phyloP scores from a whole-genome alignment of 2,888 invertebrate genomes.

The Resseliella maxima region DNA sequence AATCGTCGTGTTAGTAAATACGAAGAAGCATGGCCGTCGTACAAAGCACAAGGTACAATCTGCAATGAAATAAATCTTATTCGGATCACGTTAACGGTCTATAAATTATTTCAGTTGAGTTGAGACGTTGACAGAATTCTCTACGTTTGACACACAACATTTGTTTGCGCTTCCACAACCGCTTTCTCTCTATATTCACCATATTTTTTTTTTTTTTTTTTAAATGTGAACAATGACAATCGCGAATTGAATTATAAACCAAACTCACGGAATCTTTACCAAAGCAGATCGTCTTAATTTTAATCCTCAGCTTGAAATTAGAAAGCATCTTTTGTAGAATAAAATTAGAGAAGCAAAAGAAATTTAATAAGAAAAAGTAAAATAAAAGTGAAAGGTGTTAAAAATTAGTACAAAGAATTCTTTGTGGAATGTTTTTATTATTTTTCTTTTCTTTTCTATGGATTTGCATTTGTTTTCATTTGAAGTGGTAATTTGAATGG shows the following conservation, averaged over 20 bases:
- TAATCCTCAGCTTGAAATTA: neutral
- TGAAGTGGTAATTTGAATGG: no score
- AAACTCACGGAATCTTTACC: neutral
- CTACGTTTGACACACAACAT: neutral
- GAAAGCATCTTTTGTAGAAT: neutral
- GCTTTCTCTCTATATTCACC: neutral
- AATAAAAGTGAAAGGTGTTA: no score
- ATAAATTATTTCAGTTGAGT: neutral
- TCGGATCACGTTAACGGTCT: constrained; percentile 48
- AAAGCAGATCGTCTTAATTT: neutral
- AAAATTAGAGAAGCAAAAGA: neutral
- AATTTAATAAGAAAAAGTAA: no score
- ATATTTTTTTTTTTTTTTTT: neutral
- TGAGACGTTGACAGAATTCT: constrained; percentile 15
- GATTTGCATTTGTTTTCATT: no score
- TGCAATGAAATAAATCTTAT: constrained; percentile 31
- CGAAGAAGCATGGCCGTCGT: neutral
- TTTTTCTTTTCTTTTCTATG: no score
- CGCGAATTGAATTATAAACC: neutral
- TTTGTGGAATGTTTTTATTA: no score
- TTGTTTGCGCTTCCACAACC: neutral
- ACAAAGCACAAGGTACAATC: neutral
- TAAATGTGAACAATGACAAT: neutral
- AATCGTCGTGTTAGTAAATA: no score
- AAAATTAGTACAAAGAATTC: neutral